A percentile compares a stretch with the other conserved stretches of the same genome.
phyloP scores from a whole-genome alignment of 1,140 invertebrate species.

The fruit fly (Drosophila melanogaster) region DNA sequence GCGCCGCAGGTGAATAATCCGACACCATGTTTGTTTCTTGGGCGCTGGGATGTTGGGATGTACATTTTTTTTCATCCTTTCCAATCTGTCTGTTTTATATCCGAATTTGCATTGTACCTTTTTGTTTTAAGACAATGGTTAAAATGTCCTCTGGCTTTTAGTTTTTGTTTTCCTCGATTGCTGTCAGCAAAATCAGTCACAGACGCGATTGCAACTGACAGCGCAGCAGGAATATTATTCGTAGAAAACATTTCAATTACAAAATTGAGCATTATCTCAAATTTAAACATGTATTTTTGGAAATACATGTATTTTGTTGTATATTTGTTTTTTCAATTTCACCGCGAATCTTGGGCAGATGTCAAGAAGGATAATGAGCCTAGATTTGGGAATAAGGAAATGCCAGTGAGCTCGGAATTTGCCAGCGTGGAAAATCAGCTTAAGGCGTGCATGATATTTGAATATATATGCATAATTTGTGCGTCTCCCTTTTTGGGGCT shows the following conservation, averaged over 20 bases:
- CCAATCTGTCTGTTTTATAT: conserved; percentile 46
- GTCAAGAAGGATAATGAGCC: conserved; percentile 77
- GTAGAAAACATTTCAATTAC: conserved; percentile 60
- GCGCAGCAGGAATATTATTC: conserved; percentile 18
- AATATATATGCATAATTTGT: conserved; percentile 56
- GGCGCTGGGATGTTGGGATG: conserved; percentile 32
- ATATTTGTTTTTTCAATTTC: conserved; percentile 49
- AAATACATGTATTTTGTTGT: no score
- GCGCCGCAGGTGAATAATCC: conserved; percentile 66
- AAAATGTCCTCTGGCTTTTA: conserved; percentile 19
- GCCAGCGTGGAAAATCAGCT: conserved; percentile 68
- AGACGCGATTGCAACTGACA: conserved; percentile 7
- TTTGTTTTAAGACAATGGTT: conserved; percentile 39
- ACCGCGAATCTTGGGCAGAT: conserved; percentile 56
- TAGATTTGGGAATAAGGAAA: conserved; percentile 13
- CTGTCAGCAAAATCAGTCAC: conserved; percentile 36
- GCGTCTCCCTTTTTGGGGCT: conserved; percentile 10
- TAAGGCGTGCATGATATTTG: conserved; percentile 75
- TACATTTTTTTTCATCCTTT: conserved; percentile 59
- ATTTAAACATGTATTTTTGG: conserved; percentile 13
- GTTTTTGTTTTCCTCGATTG: conserved; percentile 2
- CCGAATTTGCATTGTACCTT: conserved; percentile 22
- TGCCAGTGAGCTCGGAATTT: conserved; percentile 32
- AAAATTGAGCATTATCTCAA: conserved; percentile 36
- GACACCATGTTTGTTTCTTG: conserved; percentile 34